phyloP scores from a whole-genome alignment of 2,888 invertebrate species.

The Ashinkailepas kermadecensis region DNA sequence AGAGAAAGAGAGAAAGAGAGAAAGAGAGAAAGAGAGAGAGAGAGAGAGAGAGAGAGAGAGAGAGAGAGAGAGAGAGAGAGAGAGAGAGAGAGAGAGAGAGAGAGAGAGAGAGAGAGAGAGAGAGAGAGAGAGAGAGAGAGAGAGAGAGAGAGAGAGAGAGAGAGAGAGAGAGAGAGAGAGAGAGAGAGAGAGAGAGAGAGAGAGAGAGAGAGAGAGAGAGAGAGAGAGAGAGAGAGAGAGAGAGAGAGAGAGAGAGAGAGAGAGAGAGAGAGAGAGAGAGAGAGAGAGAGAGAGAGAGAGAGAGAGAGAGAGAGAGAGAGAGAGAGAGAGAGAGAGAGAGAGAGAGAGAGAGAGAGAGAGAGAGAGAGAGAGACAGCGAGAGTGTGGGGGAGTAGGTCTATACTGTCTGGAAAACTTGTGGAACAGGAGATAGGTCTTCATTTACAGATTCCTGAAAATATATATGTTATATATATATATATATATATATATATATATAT shows the following conservation, averaged over 20 bases:
- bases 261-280: neutral
- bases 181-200: slow-evolving; percentile 11
- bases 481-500: too few relatives aligned
- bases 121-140: slow-evolving; percentile 20
- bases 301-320: slow-evolving; percentile 18
- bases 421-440: too few relatives aligned
- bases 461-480: too few relatives aligned
- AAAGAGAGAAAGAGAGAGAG: slow-evolving; percentile 15
- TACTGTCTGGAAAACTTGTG: too few relatives aligned
- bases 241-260: neutral
- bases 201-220: neutral
- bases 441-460: too few relatives aligned
- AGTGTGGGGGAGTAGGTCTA: too few relatives aligned
- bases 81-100: neutral
- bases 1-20: too few relatives aligned
- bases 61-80: slow-evolving; percentile 20
- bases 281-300: slow-evolving; percentile 9
- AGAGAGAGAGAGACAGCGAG: too few relatives aligned
- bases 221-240: neutral
- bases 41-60: slow-evolving; percentile 22
- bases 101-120: neutral
- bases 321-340: slow-evolving; percentile 11
- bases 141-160: slow-evolving; percentile 15
- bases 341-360: neutral
- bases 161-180: neutral